Percentiles rank a stretch among this genome's conserved stretches.
Evolutionary conservation across 2,888 invertebrate genomes (phyloP).

Genomic region (Malachius bipustulatus): DNA sequence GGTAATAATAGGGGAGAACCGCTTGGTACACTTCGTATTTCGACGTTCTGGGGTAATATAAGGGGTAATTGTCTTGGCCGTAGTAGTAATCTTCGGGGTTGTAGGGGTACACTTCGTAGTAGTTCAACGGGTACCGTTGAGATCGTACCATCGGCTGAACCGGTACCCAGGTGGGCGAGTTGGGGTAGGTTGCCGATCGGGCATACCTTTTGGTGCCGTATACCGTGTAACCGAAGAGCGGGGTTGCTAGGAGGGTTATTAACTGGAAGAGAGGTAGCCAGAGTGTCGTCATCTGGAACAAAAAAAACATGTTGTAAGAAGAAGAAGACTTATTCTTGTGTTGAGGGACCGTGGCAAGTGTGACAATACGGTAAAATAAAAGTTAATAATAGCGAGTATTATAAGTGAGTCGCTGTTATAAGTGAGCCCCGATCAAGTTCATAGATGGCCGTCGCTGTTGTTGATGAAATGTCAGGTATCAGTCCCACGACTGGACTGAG

Average conservation of each 20-base stretch:
- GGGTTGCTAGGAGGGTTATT: constrained; percentile 26
- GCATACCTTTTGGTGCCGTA: constrained; percentile 36
- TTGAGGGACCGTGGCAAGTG: too few relatives aligned
- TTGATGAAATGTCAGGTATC: too few relatives aligned
- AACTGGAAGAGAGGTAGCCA: constrained; percentile 28
- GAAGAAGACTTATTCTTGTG: too few relatives aligned
- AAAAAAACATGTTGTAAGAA: constrained; percentile 13
- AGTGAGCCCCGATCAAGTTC: too few relatives aligned
- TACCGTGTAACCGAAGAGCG: constrained; percentile 29
- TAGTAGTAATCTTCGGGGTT: constrained; percentile 37
- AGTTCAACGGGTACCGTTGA: constrained; percentile 40
- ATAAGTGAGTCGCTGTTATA: too few relatives aligned
- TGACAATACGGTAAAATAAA: too few relatives aligned
- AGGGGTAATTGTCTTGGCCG: constrained; percentile 25
- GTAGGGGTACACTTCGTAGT: constrained; percentile 40
- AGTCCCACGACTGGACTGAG: too few relatives aligned
- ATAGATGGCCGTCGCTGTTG: too few relatives aligned
- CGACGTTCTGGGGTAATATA: constrained; percentile 37
- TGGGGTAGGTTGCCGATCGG: constrained; percentile 20
- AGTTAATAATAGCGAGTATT: too few relatives aligned
- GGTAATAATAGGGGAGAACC: constrained; percentile 36
- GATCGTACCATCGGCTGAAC: constrained; percentile 27
- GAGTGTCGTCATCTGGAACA: constrained; percentile 30
- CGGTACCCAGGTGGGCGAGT: constrained; percentile 22
- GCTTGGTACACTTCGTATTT: constrained; percentile 38